Percentiles rank a stretch among this genome's conserved stretches.
Conservation (phyloP, 1,140 invertebrate genomes). For the Bacillus rossius region DNA sequence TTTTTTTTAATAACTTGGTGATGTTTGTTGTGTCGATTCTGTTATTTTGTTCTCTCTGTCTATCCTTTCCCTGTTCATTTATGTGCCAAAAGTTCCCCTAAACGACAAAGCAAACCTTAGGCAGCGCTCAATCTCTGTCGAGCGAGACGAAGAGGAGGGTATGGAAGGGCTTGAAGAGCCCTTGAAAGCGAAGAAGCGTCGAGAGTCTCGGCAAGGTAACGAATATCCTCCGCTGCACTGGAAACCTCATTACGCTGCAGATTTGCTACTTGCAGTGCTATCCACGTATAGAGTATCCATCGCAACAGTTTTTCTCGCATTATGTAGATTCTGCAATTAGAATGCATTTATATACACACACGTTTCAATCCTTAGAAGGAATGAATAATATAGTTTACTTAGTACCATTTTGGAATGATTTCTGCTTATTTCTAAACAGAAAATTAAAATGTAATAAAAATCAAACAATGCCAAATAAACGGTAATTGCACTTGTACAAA, state of each 20-base stretch:
- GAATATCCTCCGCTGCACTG: not conserved
- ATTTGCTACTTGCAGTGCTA: not conserved
- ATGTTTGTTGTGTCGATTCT: not conserved
- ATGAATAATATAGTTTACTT: too few species aligned
- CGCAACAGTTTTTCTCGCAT: too few species aligned
- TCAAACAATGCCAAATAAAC: too few species aligned
- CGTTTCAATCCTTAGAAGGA: too few species aligned
- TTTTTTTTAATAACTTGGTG: not conserved
- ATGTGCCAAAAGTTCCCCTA: slow-evolving; percentile 50
- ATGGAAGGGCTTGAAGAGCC: slow-evolving; percentile 60
- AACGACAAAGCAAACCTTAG: slow-evolving; percentile 60
- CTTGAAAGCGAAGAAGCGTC: slow-evolving; percentile 57
- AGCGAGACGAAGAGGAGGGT: slow-evolving; percentile 52
- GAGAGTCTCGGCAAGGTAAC: slow-evolving; percentile 55
- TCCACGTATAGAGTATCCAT: too few species aligned
- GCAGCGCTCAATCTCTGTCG: slow-evolving; percentile 58
- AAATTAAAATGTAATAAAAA: too few species aligned
- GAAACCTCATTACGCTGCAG: not conserved
- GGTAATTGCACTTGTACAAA: too few species aligned
- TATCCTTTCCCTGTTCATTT: slow-evolving; percentile 11
- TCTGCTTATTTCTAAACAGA: too few species aligned
- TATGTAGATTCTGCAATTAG: too few species aligned
- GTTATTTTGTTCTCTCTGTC: slow-evolving; percentile 7
- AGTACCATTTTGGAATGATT: too few species aligned
- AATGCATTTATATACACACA: too few species aligned